Evolutionary conservation across 35 echinoderm and acorn worm genomes (phyloP).

Genomic region (Apostichopus californicus): DNA sequence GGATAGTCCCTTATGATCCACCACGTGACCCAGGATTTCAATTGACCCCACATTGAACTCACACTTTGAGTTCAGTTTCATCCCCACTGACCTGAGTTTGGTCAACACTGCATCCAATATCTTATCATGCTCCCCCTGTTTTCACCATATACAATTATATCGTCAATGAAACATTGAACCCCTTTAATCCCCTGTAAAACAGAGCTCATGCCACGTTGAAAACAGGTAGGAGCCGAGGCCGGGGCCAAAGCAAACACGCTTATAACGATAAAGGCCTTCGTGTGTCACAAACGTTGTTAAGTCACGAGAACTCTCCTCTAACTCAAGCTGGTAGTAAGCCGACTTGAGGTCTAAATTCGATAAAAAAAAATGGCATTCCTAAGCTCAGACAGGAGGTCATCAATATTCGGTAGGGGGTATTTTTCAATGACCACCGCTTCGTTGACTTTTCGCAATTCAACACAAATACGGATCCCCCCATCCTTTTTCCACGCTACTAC

Average conservation of each 20-base stretch:
- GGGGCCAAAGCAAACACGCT: slow-evolving; percentile 64
- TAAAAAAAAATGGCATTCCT: slow-evolving; percentile 45
- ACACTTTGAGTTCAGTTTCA: slow-evolving; percentile 36
- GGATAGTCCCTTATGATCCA: background rate
- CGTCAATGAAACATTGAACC: slow-evolving; percentile 69
- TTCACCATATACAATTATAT: slow-evolving; percentile 65
- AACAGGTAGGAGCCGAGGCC: slow-evolving; percentile 68
- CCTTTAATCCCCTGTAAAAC: slow-evolving; percentile 48
- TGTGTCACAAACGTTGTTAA: slow-evolving; percentile 63
- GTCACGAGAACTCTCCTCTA: background rate
- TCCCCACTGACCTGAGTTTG: background rate
- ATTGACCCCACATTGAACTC: slow-evolving; percentile 16
- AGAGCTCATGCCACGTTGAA: slow-evolving; percentile 63
- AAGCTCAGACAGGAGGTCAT: slow-evolving; percentile 60
- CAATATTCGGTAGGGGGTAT: slow-evolving; percentile 65
- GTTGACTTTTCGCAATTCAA: slow-evolving; percentile 67
- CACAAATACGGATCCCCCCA: slow-evolving; percentile 56
- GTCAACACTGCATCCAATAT: background rate
- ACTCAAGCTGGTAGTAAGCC: slow-evolving; percentile 57
- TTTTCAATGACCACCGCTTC: slow-evolving; percentile 55
- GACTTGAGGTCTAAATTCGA: slow-evolving; percentile 61
- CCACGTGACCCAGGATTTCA: slow-evolving; percentile 25
- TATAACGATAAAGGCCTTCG: slow-evolving; percentile 55
- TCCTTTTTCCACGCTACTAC: slow-evolving; percentile 59
- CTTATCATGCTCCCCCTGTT: slow-evolving; percentile 46